Percentiles rank a stretch among this genome's conserved stretches.
phyloP scores from a whole-genome alignment of 2,797 vertebrate species.

The Eurystomus glaucurus region DNA sequence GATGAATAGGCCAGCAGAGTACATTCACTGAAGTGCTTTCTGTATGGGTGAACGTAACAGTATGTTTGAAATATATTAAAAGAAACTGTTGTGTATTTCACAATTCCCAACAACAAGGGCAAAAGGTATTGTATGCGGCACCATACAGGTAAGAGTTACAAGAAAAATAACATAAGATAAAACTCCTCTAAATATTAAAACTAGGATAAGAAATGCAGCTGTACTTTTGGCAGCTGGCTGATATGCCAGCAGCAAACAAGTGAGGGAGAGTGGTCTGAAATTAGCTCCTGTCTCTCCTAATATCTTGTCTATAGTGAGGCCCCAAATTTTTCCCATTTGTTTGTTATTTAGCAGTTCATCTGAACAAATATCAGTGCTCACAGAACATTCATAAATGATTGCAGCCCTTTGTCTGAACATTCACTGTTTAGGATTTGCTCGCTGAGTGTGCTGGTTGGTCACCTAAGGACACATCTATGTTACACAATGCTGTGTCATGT shows the following conservation, averaged over 20 bases:
- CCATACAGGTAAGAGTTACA: neutral
- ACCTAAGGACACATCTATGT: constrained; percentile 15
- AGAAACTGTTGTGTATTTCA: neutral
- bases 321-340: neutral
- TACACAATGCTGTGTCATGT: constrained; percentile 29
- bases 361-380: neutral
- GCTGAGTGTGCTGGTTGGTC: neutral
- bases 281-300: neutral
- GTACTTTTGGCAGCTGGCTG: neutral
- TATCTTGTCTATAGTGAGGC: neutral
- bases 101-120: neutral
- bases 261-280: neutral
- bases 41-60: neutral
- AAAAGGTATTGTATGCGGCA: neutral
- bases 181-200: constrained; percentile 16
- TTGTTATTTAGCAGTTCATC: constrained; percentile 1
- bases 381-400: neutral
- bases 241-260: neutral
- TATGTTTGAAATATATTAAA: constrained; percentile 38
- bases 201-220: neutral
- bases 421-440: neutral
- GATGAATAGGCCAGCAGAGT: constrained; percentile 36
- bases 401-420: neutral
- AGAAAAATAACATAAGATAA: neutral
- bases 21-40: constrained; percentile 1